These are phyloP conservation scores for Nebria brevicollis DNA, from an alignment of 2,888 invertebrate species.

Conservation along the genomic window DNA sequence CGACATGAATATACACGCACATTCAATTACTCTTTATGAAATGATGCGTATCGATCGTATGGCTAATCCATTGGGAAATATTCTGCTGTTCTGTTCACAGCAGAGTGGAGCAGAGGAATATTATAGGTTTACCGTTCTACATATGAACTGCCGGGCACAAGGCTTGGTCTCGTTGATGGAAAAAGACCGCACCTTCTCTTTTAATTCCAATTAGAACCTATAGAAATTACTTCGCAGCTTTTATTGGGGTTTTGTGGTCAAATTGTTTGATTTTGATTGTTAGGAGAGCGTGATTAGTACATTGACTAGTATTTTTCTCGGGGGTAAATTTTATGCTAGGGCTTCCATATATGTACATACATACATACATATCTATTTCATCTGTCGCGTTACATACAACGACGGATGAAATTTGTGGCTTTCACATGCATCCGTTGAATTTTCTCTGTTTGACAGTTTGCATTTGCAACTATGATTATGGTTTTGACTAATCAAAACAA, in stretches of 20 bases:
- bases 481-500: too few relatives aligned
- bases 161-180: background rate
- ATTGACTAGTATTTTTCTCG: too few relatives aligned
- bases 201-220: background rate
- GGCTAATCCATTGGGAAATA: background rate
- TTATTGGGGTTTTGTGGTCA: background rate
- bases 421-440: too few relatives aligned
- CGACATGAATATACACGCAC: constrained; percentile 1
- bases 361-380: too few relatives aligned
- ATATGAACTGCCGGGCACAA: background rate
- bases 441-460: too few relatives aligned
- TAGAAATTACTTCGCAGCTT: background rate
- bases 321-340: too few relatives aligned
- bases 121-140: background rate
- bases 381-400: too few relatives aligned
- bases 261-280: background rate
- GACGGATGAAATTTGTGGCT: too few relatives aligned
- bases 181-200: background rate
- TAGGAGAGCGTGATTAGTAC: too few relatives aligned
- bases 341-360: too few relatives aligned
- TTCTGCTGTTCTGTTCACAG: background rate
- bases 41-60: background rate
- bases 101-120: background rate
- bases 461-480: too few relatives aligned
- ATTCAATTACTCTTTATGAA: constrained; percentile 1